Evolutionary conservation across 2,888 invertebrate genomes (phyloP), one percentile per base, ranked within the genome.

Genomic region (Thymelicus lineola): DNA sequence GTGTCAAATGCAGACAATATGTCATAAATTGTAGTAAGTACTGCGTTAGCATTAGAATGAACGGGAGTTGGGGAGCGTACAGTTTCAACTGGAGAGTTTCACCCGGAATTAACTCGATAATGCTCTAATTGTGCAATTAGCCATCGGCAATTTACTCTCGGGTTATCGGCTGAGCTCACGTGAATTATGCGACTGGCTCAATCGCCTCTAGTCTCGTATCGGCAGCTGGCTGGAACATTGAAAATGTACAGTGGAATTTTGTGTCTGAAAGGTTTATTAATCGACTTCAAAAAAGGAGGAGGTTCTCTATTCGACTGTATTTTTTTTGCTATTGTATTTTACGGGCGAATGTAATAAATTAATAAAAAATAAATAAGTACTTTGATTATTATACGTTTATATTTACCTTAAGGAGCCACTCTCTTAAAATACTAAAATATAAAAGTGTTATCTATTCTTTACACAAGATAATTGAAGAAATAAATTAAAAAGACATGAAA

Each of bases 61-160:
- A 12, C 79, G 75, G 79, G 79, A 76, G 59, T 61, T n/a, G 57
- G 55, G 65, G 64, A 66, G 70, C 74, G 84, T 89, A 84, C 83
- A 77, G 86, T 90, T 91, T 91, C 93, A 88, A 81, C 86, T 86
- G 84, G 87, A 90, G 48, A 50, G 17, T 50, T 91, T 91, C 93
- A 88, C 81, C 86, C 87, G 84, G 87, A 90, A 91, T 91, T 91
- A 91, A 90, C 87, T 88, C 85, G 89, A 88, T 92, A 90, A 93
- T 91, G 83, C 85, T 83, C 85, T 92, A 92, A 93, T 91, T 89
- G 89, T 86, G 83, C 90, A 90, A 91, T 91, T 90, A 92, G 83
- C 84, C 79, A 84, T 83, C 80, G 84, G 80, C 86, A 88, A 90
- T 88, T 92, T 87, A 82, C 85, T 86, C 81, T 85, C 77, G 77